Evolutionary conservation across 2,113 vertebrate species (phyloP).

Genomic region (Pyrgilauda ruficollis): DNA sequence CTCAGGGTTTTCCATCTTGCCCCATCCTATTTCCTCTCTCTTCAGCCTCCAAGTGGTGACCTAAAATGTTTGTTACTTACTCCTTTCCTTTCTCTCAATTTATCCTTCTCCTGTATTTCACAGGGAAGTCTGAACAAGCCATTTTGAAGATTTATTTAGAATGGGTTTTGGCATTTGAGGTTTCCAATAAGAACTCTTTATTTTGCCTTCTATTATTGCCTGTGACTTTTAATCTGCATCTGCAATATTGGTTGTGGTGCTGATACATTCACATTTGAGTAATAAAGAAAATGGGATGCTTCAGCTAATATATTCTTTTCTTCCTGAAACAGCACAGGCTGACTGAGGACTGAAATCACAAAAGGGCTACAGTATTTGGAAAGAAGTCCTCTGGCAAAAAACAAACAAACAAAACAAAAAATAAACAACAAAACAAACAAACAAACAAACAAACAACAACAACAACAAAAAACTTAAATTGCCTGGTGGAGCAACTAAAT

Average conservation of each 20-base stretch:
- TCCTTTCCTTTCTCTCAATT: constrained; percentile 3
- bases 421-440: neutral
- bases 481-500: neutral
- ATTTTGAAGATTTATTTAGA: constrained; percentile 30
- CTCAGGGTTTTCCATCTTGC: neutral
- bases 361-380: neutral
- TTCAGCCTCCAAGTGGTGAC: neutral
- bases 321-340: neutral
- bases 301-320: neutral
- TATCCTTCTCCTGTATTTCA: neutral
- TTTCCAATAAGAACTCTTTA: neutral
- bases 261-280: neutral
- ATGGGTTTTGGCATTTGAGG: neutral
- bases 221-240: neutral
- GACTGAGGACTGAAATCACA: neutral
- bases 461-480: neutral
- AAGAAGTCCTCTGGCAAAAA: neutral
- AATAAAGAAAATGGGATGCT: neutral
- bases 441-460: neutral
- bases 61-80: constrained; percentile 22
- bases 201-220: neutral
- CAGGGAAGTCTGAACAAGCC: neutral
- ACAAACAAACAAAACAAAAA: neutral
- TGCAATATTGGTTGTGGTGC: neutral
- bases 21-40: neutral